Conservation (phyloP, 64 coral and sea anemone genomes). For the Stichodactyla helianthus region DNA sequence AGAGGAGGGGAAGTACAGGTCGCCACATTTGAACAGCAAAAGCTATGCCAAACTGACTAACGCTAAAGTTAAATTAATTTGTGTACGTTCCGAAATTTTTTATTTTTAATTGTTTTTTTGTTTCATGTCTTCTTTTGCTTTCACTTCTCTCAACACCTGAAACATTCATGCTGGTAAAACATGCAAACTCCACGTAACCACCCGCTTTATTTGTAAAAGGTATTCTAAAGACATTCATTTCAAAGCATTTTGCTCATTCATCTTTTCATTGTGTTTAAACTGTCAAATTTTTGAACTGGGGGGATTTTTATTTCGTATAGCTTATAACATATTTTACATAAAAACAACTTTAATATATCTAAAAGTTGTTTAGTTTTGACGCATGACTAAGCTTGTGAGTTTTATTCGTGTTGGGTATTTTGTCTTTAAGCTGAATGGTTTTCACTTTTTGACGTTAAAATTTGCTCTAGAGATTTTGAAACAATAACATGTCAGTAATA, state of each 20-base stretch:
- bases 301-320: background rate
- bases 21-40: no score
- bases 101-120: no score
- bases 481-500: background rate
- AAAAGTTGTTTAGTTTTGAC: background rate
- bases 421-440: background rate
- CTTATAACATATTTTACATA: background rate
- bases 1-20: no score
- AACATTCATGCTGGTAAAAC: background rate
- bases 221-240: background rate
- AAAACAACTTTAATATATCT: background rate
- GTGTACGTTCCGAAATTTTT: no score
- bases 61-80: no score
- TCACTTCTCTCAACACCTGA: background rate
- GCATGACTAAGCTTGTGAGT: background rate
- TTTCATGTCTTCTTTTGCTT: background rate
- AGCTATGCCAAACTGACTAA: no score
- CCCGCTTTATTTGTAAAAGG: background rate
- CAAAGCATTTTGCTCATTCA: background rate
- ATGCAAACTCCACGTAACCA: background rate
- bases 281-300: background rate
- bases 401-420: background rate
- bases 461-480: background rate
- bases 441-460: background rate
- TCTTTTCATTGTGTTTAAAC: background rate